Base-by-base conservation (phyloP, 2,797 vertebrate genomes). In the Myotis planiceps region DNA sequence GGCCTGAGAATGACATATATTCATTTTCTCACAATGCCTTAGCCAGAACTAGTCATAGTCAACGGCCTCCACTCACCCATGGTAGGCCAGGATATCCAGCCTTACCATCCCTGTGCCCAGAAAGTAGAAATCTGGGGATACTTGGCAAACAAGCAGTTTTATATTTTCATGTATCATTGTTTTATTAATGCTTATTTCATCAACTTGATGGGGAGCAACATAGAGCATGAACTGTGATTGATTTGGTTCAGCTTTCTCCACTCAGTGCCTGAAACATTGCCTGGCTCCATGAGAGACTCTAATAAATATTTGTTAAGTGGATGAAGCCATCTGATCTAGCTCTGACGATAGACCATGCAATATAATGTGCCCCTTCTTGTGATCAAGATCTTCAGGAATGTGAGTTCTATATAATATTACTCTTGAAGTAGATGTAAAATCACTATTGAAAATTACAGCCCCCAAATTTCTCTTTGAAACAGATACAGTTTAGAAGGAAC, bases 391-490 rank as follows among this genome's bases (percentile, higher is more conserved):
- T 79, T 92, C 16, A 76, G 21, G 19, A 94, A 53, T 72, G 14
- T 85, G 47, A 51, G 5, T 76, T 85, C 55, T 34, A 6, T 34
- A 2, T 88, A 65, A 47, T 71, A 4, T 75, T 76, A 55, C 27
- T 55, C 12, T 78, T 58, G 10, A 95, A 87, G 8, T 69, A 68
- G 15, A 34, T 55, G 0, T 42, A 69, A 86, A 75, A 78, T 63
- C 10, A 49, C 14, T 55, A 9, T 53, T 68, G 66, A 42, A 89
- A 79, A 84, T 74, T 18, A 60, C 3, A 94, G 2, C 16, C 23
- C 29, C 37, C 25, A 83, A 87, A 63, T 82, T 32, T 84, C 27
- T 90, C 37, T 90, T 94, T 58, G 63, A 93, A 89, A 49, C 12
- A 75, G 14, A 29, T 39, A 27, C 5, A 2, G 4, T 80, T 95